Percentiles rank a stretch among this genome's conserved stretches.
Evolutionary conservation across 2,888 invertebrate species (phyloP).

Genomic region (Drosophila paranaensis): DNA sequence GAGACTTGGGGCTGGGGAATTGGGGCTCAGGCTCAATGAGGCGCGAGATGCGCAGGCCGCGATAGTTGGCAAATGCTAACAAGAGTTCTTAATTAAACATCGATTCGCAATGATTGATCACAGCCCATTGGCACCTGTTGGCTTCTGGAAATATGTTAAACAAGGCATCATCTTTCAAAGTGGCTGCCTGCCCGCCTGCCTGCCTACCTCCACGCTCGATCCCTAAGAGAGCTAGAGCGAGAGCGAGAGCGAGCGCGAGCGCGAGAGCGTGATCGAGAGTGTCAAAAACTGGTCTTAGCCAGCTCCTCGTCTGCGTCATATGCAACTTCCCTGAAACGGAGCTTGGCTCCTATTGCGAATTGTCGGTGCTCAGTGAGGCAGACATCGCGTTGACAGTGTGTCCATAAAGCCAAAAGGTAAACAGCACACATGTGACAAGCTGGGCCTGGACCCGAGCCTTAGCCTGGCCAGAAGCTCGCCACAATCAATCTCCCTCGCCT

Average conservation of each 20-base stretch:
- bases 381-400: slow-evolving; percentile 76
- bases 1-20: slow-evolving; percentile 2
- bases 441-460: slow-evolving; percentile 15
- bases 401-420: slow-evolving; percentile 50
- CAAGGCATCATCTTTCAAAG: slow-evolving; percentile 78
- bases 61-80: slow-evolving; percentile 82
- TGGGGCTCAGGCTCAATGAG: slow-evolving; percentile 38
- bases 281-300: slow-evolving; percentile 71
- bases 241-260: neutral
- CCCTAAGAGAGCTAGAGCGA: neutral
- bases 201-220: slow-evolving; percentile 5
- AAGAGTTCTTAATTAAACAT: slow-evolving; percentile 85
- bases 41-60: slow-evolving; percentile 60
- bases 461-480: slow-evolving; percentile 38
- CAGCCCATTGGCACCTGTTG: slow-evolving; percentile 84
- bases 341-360: slow-evolving; percentile 63
- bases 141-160: slow-evolving; percentile 85
- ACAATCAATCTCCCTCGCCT: slow-evolving; percentile 83
- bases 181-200: slow-evolving; percentile 43
- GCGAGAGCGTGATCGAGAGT: slow-evolving; percentile 29
- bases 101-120: slow-evolving; percentile 84
- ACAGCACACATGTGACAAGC: slow-evolving; percentile 52
- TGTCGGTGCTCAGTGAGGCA: slow-evolving; percentile 64
- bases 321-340: slow-evolving; percentile 59
- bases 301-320: slow-evolving; percentile 56